Base-by-base conservation (phyloP, 2,797 vertebrate species). In the Tamandua tetradactyla region DNA sequence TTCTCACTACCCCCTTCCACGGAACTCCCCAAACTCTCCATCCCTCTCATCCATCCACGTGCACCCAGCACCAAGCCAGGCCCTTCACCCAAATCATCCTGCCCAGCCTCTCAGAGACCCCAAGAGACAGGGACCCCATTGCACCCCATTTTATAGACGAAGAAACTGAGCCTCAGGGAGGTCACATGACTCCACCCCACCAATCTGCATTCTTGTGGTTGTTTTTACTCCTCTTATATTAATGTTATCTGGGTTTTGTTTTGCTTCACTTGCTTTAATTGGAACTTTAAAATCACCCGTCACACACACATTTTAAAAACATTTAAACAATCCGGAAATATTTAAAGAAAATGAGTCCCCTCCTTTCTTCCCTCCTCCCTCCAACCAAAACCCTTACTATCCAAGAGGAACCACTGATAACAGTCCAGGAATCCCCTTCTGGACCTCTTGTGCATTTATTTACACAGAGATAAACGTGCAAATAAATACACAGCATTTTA, bases 251-350 rank as follows among this genome's bases (percentile, higher is more conserved):
- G 52, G 47, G 69, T 76, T 72, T 89, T 61, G 49, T 61, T 86
- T 94, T 78, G 89, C 80, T 88, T 85, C 35, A 9, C 25, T 72
- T 61, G 90, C 62, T 95, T 76, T 75, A 87, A 86, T 62, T 69
- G 69, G 40, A 57, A 71, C 87, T 89, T 93, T 68, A 84, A 84
- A 93, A 81, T 89, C 55, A 89, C 13, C 30, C 61, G 30, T 68
- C 68, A 68, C 25, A 74, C 25, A 44, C n/a, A 35, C 68, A 57
- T 49, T 13, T 74, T 61, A 85, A 84, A 91, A 94, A 72, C 79
- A 74, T 49, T 81, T 61, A 81, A 59, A 30, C 7, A 7, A 68
- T 52, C 66, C 61, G 74, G 64, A 79, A 91, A 94, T 94, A 62
- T 37, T 23, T 57, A 47, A 52, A 32, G 55, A 59, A 75, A 87